Conservation (phyloP, 2,113 vertebrate genomes). For the Corapipo altera region DNA sequence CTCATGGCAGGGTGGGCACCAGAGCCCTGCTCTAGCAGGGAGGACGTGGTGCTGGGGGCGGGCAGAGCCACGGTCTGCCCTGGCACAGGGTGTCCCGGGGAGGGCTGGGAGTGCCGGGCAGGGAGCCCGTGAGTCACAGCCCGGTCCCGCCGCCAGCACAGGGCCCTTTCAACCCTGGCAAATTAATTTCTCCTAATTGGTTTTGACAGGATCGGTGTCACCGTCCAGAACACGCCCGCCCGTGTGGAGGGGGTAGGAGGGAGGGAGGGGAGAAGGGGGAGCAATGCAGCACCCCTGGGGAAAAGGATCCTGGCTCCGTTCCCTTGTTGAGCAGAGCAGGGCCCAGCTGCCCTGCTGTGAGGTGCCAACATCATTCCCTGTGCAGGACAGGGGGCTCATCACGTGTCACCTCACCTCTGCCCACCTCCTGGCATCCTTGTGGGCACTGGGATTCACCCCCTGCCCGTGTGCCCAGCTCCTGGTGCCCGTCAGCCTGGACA, state of each 20-base stretch:
- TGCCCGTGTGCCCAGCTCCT: not conserved
- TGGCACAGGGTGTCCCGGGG: not conserved
- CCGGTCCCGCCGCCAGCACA: not conserved
- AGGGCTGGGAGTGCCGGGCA: not conserved
- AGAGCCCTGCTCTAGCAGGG: rapidly evolving
- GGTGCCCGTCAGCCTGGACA: not conserved
- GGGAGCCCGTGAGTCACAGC: conserved; percentile 41
- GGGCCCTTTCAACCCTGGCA: conserved; percentile 32
- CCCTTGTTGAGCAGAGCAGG: not conserved
- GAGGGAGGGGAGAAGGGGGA: not conserved
- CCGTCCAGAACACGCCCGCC: not conserved
- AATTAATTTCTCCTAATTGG: conserved; percentile 59
- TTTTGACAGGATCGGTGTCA: conserved; percentile 50
- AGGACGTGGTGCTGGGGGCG: rapidly evolving
- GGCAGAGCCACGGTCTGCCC: not conserved
- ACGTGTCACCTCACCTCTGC: rapidly evolving
- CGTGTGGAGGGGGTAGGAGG: not conserved
- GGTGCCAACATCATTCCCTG: not conserved
- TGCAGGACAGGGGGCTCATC: not conserved
- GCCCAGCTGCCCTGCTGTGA: not conserved
- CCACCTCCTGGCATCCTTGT: not conserved
- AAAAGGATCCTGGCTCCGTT: not conserved
- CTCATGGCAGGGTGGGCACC: rapidly evolving
- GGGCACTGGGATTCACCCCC: not conserved
- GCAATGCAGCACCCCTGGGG: not conserved